Evolutionary conservation across 2,113 vertebrate genomes (phyloP).

Genomic region (Daubentonia madagascariensis): DNA sequence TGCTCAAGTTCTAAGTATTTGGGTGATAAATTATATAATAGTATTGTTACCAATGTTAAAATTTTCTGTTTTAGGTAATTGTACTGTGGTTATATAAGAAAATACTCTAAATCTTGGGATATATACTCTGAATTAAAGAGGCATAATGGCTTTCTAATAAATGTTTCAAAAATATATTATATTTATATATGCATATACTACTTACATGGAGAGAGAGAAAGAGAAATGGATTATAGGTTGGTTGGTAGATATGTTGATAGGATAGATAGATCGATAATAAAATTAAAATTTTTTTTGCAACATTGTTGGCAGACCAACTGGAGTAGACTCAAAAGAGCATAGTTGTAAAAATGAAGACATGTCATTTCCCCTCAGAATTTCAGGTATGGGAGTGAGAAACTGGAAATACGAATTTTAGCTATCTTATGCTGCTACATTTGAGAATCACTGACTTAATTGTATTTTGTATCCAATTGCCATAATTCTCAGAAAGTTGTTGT

Average conservation of each 20-base stretch:
- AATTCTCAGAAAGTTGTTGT: background rate
- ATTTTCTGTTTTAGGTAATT: background rate
- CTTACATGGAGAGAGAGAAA: background rate
- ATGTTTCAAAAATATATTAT: background rate
- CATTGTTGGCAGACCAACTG: background rate
- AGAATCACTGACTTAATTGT: background rate
- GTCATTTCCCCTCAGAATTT: background rate
- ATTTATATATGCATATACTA: background rate
- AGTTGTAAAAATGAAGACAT: background rate
- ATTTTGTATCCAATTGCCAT: background rate
- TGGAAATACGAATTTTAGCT: background rate
- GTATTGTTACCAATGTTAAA: background rate
- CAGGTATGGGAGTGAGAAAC: background rate
- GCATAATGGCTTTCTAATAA: background rate
- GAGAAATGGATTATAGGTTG: background rate
- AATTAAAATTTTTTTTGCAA: too few species aligned
- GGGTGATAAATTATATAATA: background rate
- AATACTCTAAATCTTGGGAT: background rate
- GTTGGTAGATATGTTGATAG: background rate
- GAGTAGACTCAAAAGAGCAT: background rate
- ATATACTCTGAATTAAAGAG: background rate
- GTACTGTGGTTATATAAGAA: background rate
- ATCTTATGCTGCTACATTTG: background rate
- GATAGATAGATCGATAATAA: too few species aligned
- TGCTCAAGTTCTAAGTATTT: background rate